Evolutionary conservation across 2,888 invertebrate genomes (phyloP).

Genomic region (Brachynemurus nebulosus): DNA sequence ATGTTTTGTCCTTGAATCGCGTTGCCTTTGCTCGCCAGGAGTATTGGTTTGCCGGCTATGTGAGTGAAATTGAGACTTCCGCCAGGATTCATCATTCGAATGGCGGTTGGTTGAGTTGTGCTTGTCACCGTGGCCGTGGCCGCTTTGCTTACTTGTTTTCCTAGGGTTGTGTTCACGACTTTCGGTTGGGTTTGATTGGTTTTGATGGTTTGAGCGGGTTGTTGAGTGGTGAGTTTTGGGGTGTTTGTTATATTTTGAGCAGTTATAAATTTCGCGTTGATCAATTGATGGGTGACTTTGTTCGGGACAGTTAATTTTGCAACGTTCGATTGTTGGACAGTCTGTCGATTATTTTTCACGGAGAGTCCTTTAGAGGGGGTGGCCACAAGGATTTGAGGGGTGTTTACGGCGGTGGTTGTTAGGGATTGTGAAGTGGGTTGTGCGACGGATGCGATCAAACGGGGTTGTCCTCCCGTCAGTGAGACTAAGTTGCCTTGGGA

Average conservation of each 20-base stretch:
- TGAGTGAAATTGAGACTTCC: constrained; percentile 36
- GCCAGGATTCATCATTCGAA: constrained; percentile 37
- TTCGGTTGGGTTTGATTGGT: constrained; percentile 3
- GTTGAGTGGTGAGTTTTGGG: constrained; percentile 20
- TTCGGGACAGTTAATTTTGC: constrained; percentile 25
- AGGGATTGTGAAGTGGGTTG: constrained; percentile 21
- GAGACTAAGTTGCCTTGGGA: constrained; percentile 35
- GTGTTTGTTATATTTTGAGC: constrained; percentile 25
- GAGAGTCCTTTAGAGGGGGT: constrained; percentile 20
- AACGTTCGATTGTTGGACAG: constrained; percentile 15
- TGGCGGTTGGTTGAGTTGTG: constrained; percentile 19
- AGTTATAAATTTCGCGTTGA: constrained; percentile 34
- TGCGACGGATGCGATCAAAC: constrained; percentile 24
- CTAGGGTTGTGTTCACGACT: constrained; percentile 11
- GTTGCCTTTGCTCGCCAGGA: constrained; percentile 35
- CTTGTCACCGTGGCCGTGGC: constrained; percentile 11
- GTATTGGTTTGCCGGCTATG: constrained; percentile 40
- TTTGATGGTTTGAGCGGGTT: neutral
- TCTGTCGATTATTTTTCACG: constrained; percentile 20
- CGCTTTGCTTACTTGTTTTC: constrained; percentile 13
- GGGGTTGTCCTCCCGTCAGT: constrained; percentile 21
- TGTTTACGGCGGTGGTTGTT: constrained; percentile 24
- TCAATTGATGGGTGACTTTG: constrained; percentile 30
- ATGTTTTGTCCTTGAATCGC: constrained; percentile 32
- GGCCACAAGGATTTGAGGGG: constrained; percentile 18